Evolutionary conservation across 1,140 invertebrate genomes (phyloP), one percentile per base, ranked within the genome.

Genomic region (Theocolax elegans): DNA sequence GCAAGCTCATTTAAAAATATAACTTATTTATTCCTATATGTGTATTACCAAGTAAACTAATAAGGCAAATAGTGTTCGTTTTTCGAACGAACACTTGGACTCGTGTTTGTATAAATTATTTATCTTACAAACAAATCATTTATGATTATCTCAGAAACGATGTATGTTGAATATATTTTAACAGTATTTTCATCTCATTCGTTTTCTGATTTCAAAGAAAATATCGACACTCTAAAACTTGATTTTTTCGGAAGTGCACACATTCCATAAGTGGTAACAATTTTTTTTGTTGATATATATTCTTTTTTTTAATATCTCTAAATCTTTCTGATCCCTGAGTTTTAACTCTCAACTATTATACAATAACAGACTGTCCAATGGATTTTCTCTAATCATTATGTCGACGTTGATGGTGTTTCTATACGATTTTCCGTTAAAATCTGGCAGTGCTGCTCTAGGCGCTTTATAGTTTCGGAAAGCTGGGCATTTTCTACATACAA

Each of bases 401-500:
- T 31, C n/a, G n/a, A 66, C 46, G 51, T 19, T n/a, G 56, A 53
- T 12, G 69, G 44, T 23, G 68, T 35, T 8, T 71, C 60, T 9
- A 71, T 65, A 7, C 44, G 60, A 71, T 60, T 66, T 76, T 88
- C 84, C 25, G 81, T 81, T 51, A 88, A 75, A 72, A 87, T 81
- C 35, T 86, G 80, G 76, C 83, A 87, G 59, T 89, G 89, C 73
- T 91, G 89, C 77, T 91, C 89, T 23, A 91, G 76, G 58, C 87
- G 84, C 77, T 91, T 89, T n/a, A 91, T 86, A 23, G 87, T 89
- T 7, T 89, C 88, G 15, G 89, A 88, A 67, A 94, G 83, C 80
- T 91, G 90, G 27, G 92, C 90, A 86, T 94, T 94, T 82, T 94
- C 92, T n/a, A 93, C 88, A 78, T 92, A 94, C 19, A 94, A 84